Evolutionary conservation across 2,797 vertebrate genomes (phyloP), one percentile per base, ranked within the genome.

Genomic region (Arremon brunneinucha): DNA sequence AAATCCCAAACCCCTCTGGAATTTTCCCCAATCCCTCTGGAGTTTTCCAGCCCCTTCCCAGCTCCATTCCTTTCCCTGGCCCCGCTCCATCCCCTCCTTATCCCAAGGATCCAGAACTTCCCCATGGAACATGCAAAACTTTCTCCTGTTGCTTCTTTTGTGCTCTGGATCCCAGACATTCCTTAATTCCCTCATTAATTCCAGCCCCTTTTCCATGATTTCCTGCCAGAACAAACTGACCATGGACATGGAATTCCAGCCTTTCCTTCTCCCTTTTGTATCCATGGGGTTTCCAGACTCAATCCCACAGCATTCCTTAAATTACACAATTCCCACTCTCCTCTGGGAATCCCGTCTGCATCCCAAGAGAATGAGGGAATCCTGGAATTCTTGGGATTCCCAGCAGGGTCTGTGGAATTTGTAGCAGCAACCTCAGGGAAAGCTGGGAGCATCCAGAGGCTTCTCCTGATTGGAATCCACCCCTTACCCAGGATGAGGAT

Each of bases 271-370:
- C n/a, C n/a, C 26, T 13, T 44, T 57, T 8, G 20, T 17, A 18
- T 30, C 41, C 26, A 2, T 14, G 53, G n/a, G 11, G 1, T 6
- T 12, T 46, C 70, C 41, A 6, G 14, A 4, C 5, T 20, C 1
- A 0, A 28, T 56, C 41, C n/a, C 1, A 0, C 3, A 5, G 8
- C 26, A 72, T 57, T 57, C 70, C 41, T 46, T 6, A 14, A 2
- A 23, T 46, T 6, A 4, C 8, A 6, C 0, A 47, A 65, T 43
- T 30, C 70, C n/a, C 8, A 4, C 19, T 72, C 15, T 46, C 12
- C n/a, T 24, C 53, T 46, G 26, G n/a, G 14, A 3, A 72, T 57
- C 41, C 15, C 20, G 2, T 35, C 41, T 12, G 8, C 24, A 28
- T 35, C 11, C 69, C 52, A 34, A 44, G 24, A 14, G 27, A 52